These are phyloP conservation scores for Drosophila stalkeri DNA, from an alignment of 2,888 invertebrate genomes.

Conservation along the genomic window DNA sequence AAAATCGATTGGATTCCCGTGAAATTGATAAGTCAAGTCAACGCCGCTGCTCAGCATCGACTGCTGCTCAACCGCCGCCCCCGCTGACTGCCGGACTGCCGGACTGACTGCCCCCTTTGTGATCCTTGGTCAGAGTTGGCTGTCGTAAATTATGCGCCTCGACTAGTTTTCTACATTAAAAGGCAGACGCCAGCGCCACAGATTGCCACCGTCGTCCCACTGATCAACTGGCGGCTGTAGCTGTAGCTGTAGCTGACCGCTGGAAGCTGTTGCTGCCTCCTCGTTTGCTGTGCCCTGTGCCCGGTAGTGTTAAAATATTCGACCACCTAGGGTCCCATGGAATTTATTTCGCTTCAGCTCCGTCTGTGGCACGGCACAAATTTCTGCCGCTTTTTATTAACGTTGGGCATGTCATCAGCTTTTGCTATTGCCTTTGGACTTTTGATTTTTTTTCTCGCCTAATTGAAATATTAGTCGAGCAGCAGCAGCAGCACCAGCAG, in stretches of 20 bases:
- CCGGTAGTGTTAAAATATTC: conserved; percentile 82
- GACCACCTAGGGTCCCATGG: conserved; percentile 81
- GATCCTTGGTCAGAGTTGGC: conserved; percentile 47
- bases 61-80: conserved; percentile 7
- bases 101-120: conserved; percentile 7
- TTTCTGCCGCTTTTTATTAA: conserved; percentile 82
- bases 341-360: conserved; percentile 70
- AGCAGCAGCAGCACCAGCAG: conserved; percentile 47
- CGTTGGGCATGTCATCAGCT: conserved; percentile 78
- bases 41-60: conserved; percentile 58
- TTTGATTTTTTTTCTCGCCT: conserved; percentile 47
- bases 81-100: neutral
- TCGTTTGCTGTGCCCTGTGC: conserved; percentile 45
- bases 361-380: conserved; percentile 47
- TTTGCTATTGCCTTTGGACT: conserved; percentile 53
- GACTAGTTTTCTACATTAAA: conserved; percentile 83
- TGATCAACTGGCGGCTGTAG: conserved; percentile 8
- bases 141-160: conserved; percentile 82
- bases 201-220: conserved; percentile 61
- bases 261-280: conserved; percentile 21
- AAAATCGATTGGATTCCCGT: conserved; percentile 84
- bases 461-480: conserved; percentile 76
- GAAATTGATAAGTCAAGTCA: conserved; percentile 83
- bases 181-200: conserved; percentile 81
- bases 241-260: conserved; percentile 4